These are phyloP conservation scores for Archocentrus centrarchus DNA, from an alignment of 2,113 vertebrate genomes.

Conservation along the genomic window DNA sequence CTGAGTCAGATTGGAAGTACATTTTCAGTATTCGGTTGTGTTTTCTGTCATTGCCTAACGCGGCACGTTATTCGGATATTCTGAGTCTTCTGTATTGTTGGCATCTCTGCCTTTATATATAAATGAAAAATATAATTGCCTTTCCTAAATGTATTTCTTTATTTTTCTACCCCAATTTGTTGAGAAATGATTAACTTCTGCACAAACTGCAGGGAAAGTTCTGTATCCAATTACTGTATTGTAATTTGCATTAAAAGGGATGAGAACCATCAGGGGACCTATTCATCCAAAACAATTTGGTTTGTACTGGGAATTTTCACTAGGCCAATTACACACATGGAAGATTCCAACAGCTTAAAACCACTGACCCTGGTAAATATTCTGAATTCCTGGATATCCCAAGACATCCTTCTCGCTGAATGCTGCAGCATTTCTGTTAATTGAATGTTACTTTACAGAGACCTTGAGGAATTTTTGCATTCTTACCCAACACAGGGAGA, in stretches of 20 bases:
- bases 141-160: background rate
- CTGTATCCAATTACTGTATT: conserved; percentile 11
- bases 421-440: background rate
- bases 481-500: background rate
- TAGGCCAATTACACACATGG: conserved; percentile 58
- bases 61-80: background rate
- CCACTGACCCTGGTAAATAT: conserved; percentile 16
- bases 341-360: conserved; percentile 28
- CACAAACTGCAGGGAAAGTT: background rate
- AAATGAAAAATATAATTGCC: background rate
- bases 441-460: background rate
- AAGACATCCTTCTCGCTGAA: background rate
- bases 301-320: conserved; percentile 5
- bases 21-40: too few relatives aligned
- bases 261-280: background rate
- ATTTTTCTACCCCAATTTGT: background rate
- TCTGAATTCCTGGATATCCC: background rate
- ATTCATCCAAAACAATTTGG: conserved; percentile 29
- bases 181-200: conserved; percentile 1
- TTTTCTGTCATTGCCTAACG: too few relatives aligned
- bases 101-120: background rate
- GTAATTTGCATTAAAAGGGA: conserved; percentile 36
- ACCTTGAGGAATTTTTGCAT: background rate
- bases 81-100: background rate
- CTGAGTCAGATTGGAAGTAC: too few relatives aligned